Conservation (phyloP, 64 coral and sea anemone genomes). For the Montipora efflorescens region DNA sequence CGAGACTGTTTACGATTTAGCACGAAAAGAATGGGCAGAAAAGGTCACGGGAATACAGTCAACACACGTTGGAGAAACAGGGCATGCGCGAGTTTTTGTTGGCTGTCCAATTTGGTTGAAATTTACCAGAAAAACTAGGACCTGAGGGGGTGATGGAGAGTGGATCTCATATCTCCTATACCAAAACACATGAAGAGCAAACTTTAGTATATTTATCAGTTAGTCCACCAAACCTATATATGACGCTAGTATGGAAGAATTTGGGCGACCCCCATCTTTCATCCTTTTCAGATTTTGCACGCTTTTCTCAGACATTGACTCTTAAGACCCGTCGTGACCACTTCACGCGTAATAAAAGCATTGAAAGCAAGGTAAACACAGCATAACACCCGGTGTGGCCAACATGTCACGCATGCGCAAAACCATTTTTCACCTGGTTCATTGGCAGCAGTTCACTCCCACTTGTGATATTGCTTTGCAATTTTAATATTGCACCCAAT, state of each 20-base stretch:
- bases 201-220: not conserved
- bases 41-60: not conserved
- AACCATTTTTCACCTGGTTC: too few relatives aligned
- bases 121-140: constrained; percentile 33
- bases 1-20: not conserved
- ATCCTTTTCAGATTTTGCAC: constrained; percentile 11
- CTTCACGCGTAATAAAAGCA: too few relatives aligned
- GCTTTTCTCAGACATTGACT: constrained; percentile 21
- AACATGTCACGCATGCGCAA: too few relatives aligned
- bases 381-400: too few relatives aligned
- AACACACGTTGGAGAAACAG: not conserved
- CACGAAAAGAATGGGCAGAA: not conserved
- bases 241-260: not conserved
- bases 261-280: constrained; percentile 26
- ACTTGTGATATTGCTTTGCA: too few relatives aligned
- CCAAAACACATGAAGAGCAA: not conserved
- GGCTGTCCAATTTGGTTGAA: not conserved
- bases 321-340: not conserved
- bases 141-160: constrained; percentile 28
- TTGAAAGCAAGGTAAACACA: too few relatives aligned
- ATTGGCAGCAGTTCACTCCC: too few relatives aligned
- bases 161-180: not conserved
- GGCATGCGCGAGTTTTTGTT: not conserved
- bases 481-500: too few relatives aligned
- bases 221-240: constrained; percentile 14